Conservation (phyloP, 2,113 vertebrate genomes). For the Toxotes chatareus region DNA sequence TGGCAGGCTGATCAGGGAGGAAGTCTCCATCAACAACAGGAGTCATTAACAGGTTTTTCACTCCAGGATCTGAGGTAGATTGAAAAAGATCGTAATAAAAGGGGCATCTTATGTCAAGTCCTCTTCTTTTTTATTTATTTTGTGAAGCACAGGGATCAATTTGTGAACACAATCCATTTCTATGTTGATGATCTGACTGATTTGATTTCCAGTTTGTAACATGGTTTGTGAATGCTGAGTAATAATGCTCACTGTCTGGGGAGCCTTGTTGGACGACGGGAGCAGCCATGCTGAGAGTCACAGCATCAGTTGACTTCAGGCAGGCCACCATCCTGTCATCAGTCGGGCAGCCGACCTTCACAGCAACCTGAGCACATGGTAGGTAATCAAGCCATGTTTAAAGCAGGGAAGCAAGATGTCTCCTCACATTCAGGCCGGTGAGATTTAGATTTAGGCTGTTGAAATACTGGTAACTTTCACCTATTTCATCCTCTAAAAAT, state of each 20-base stretch:
- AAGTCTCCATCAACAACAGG: conserved; percentile 93
- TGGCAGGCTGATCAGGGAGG: conserved; percentile 86
- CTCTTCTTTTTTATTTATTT: background rate
- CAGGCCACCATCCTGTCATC: conserved; percentile 85
- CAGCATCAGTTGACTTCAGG: conserved; percentile 86
- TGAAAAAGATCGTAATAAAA: background rate
- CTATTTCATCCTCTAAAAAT: background rate
- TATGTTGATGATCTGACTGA: background rate
- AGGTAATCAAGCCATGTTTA: background rate
- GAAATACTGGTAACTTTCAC: background rate
- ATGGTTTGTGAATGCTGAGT: background rate
- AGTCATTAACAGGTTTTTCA: conserved; percentile 82
- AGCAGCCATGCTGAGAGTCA: conserved; percentile 76
- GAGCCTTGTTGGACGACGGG: conserved; percentile 50
- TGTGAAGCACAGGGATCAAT: no score
- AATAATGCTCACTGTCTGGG: conserved; percentile 73
- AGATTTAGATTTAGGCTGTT: background rate
- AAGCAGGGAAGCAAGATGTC: background rate
- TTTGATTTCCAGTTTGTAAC: background rate
- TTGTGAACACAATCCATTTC: no score
- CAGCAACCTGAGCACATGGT: conserved; percentile 82
- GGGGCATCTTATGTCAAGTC: background rate
- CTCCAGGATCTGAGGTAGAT: conserved; percentile 76
- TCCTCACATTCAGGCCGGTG: background rate
- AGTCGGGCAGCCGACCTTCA: conserved; percentile 87